phyloP scores from a whole-genome alignment of 1,140 invertebrate genomes.

The Pogonognathellus flavescens region DNA sequence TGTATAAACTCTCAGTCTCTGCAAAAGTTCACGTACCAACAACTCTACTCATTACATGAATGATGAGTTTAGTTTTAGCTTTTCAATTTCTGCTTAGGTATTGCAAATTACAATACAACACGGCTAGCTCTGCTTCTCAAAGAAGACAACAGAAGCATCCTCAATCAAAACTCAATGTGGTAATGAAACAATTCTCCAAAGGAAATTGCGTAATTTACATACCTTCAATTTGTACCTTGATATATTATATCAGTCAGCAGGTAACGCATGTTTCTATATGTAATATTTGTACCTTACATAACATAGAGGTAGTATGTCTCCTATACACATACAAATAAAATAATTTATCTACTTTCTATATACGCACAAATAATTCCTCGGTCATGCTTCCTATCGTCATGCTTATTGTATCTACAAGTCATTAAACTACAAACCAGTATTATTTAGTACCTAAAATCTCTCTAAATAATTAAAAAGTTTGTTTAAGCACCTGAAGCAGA shows the following conservation, averaged over 20 bases:
- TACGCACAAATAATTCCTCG: no score
- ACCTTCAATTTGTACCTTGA: not conserved
- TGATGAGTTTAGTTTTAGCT: not conserved
- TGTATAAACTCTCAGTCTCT: constrained; percentile 13
- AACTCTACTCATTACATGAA: not conserved
- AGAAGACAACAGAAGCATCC: constrained; percentile 5
- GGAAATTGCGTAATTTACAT: constrained; percentile 30
- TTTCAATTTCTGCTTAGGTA: not conserved
- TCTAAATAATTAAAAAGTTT: not conserved
- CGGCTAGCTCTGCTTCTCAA: not conserved
- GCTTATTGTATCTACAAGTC: no score
- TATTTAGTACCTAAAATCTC: constrained; percentile 3
- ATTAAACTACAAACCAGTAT: not conserved
- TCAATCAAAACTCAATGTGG: not conserved
- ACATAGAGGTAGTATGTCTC: no score
- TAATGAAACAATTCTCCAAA: not conserved
- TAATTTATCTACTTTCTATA: no score
- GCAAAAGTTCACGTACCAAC: not conserved
- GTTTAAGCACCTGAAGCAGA: constrained; percentile 85
- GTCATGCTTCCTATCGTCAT: no score
- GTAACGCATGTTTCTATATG: no score
- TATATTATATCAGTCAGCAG: no score
- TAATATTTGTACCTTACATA: not conserved
- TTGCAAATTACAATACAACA: not conserved
- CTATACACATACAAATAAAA: no score